Percentiles rank a stretch among this genome's conserved stretches.
Conservation (phyloP, 2,113 vertebrate genomes). For the Dicaeum eximium region DNA sequence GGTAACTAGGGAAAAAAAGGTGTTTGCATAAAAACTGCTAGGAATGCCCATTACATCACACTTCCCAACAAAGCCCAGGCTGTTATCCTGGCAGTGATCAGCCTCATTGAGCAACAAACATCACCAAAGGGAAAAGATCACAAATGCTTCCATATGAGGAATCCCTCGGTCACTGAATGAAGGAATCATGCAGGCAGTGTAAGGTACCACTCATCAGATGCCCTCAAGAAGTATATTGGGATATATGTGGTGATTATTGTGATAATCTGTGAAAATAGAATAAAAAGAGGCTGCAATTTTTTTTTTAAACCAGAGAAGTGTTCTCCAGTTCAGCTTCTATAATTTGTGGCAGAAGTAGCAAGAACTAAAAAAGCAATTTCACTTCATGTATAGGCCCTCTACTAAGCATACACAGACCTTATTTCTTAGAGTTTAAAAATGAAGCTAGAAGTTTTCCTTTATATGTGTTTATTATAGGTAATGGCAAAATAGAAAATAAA, state of each 20-base stretch:
- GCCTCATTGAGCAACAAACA: not conserved
- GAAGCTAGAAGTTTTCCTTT: not conserved
- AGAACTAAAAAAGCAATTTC: not conserved
- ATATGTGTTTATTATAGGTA: not conserved
- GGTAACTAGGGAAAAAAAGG: not conserved
- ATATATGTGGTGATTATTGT: not conserved
- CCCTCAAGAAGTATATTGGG: not conserved
- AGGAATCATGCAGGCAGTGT: not conserved
- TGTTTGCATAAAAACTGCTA: not conserved
- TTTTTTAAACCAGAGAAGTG: not conserved
- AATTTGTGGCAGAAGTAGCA: not conserved
- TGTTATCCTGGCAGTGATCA: not conserved
- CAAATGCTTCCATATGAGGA: not conserved
- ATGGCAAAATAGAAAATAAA: not conserved
- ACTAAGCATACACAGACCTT: not conserved
- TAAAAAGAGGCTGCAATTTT: not conserved
- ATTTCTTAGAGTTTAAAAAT: not conserved
- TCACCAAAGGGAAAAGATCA: not conserved
- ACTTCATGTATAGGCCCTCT: not conserved
- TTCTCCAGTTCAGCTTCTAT: not conserved
- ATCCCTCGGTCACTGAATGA: not conserved
- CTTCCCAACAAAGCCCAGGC: not conserved
- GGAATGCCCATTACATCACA: not conserved
- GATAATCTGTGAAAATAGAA: not conserved
- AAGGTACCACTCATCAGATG: not conserved